A percentile compares a stretch with the other conserved stretches of the same genome.
These are phyloP conservation scores for Xerus rutilus DNA, from an alignment of 2,797 vertebrate species.

Conservation along the genomic window DNA sequence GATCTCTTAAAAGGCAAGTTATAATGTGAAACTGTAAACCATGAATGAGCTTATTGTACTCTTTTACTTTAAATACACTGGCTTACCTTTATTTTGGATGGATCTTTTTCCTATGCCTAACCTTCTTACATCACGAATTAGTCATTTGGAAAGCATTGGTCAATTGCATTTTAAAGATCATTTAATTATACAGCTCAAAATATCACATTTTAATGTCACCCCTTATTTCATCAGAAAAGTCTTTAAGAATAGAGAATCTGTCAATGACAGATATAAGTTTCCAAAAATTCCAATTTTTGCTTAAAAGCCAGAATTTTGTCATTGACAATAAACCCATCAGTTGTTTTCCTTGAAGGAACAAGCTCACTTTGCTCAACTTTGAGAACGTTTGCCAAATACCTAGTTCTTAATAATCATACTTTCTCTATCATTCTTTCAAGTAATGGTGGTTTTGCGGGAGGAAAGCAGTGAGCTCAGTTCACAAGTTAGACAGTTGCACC, in stretches of 20 bases:
- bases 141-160: constrained; percentile 47
- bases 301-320: constrained; percentile 64
- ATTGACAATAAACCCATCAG: constrained; percentile 16
- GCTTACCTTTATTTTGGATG: constrained; percentile 31
- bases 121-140: constrained; percentile 34
- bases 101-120: constrained; percentile 9
- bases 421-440: constrained; percentile 54
- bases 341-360: constrained; percentile 61
- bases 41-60: background rate
- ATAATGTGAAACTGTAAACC: background rate
- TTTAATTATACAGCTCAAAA: constrained; percentile 56
- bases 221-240: constrained; percentile 46
- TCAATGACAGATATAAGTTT: constrained; percentile 24
- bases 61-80: constrained; percentile 19
- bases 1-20: constrained; percentile 41
- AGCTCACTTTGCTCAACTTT: constrained; percentile 24
- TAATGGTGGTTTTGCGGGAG: background rate
- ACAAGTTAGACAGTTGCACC: background rate
- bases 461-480: background rate
- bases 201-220: constrained; percentile 55
- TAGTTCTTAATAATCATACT: constrained; percentile 22
- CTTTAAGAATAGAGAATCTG: constrained; percentile 54
- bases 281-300: constrained; percentile 49
- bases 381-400: constrained; percentile 52
- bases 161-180: constrained; percentile 44